Base-by-base conservation (phyloP, 2,888 invertebrate species). In the Ellobium chinense region DNA sequence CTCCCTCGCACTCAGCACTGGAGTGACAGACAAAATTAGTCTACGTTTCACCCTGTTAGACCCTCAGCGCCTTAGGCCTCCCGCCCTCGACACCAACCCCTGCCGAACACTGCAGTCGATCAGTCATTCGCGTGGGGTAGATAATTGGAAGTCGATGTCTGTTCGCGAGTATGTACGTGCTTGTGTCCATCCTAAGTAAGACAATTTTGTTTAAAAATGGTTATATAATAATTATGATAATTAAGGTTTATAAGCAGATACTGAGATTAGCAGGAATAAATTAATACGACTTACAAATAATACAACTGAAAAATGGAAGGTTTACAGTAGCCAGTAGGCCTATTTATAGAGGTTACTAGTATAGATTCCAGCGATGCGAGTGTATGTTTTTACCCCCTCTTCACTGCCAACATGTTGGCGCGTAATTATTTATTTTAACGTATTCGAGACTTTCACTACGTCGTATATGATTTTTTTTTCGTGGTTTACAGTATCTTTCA, bases 331-430 rank as follows among this genome's bases (percentile, higher is more conserved):
- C 9, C 7, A 1, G 24, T 60, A 36, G 58, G 76, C 66, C 66
- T 76, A 76, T 76, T 76, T 76, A 76, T 76, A 76, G 76, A 66
- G 31, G 76, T 76, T 66, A 76, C 76, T 66, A 76, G 76, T 29
- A 58, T 76, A 76, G 66, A 76, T 76, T 76, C 66, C 62, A 36
- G 76, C 56, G 66, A 76, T 56, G 66, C 56, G 54, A 76, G n/a
- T 62, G 24, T 80, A 56, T 39, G 37, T 9, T n/a, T 31, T 46
- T 31, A 7, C 0, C 27, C 21, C 36, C 31, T 62, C 29, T n/a
- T 24, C 56, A 12, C 46, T 46, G 46, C 46, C 46, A 46, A 12
- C 9, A 7, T 12, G 46, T 46, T 46, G 7, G 18, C 7, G 46
- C 7, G 9, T 46, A 18, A 46, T 46, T 12, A 46, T 46, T 7